Base-by-base conservation (phyloP, 1,140 invertebrate genomes). In the Dreissena rostriformis region DNA sequence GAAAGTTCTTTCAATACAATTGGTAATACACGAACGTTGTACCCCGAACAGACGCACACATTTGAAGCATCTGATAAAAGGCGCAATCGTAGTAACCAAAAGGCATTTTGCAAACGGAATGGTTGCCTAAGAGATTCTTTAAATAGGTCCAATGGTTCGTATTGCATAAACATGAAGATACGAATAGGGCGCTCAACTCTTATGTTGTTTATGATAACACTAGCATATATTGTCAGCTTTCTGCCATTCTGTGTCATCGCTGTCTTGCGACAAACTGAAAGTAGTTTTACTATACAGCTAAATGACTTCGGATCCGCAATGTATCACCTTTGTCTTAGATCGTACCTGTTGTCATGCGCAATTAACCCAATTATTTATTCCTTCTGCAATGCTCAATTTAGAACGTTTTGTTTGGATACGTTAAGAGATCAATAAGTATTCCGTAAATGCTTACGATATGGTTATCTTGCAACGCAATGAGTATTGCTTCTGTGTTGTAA, bases 331-430 rank as follows among this genome's bases (percentile, higher is more conserved):
- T 83, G 73, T 61, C 61, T 83, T 29, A 39, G 81, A 22, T 83
- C 81, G 17, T 83, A 83, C 53, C 28, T 83, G 2, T 70, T 83
- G n/a, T 83, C 72, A 7, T 75, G 81, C 76, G 81, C 81, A 14
- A 83, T 75, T 39, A 83, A 83, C 68, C 81, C 81, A 7, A 75
- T 83, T 28, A 74, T 83, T n/a, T 83, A 83, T 66, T 83, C 81
- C 22, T 83, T 83, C 61, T 83, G 81, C 70, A 83, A 83, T 53
- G 10, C 63, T n/a, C 81, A 83, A 61, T 83, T 83, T 57, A 83
- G 81, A 61, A 53, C 39, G 49, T 74, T 83, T 24, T 81, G 79
- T 65, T 57, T 81, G 22, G 57, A 81, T 81, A 65, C 72, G 75
- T 76, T 24, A 11, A 81, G 68, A 19, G 73, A 70, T 19, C 29